phyloP scores from a whole-genome alignment of 2,888 invertebrate genomes.

The Eurois occulta region DNA sequence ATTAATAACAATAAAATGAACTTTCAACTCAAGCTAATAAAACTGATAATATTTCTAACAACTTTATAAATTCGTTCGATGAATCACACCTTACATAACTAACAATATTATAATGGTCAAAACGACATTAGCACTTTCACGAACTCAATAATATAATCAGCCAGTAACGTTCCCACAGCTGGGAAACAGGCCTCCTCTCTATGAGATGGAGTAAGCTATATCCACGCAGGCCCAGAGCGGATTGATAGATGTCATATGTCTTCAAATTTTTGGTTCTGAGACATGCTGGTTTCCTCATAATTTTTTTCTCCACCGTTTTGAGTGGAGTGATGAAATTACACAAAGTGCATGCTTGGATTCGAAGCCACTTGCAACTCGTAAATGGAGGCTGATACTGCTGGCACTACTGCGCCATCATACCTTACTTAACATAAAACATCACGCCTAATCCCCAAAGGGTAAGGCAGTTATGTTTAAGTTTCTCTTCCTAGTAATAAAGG shows the following conservation, averaged over 20 bases:
- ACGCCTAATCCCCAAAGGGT: not conserved
- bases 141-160: conserved; percentile 2
- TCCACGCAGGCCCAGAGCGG: not conserved
- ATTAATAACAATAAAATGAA: conserved; percentile 22
- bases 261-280: not conserved
- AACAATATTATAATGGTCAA: conserved; percentile 23
- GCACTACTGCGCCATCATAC: not conserved
- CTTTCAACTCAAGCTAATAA: conserved; percentile 18
- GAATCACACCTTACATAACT: conserved; percentile 36
- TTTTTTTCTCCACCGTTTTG: not conserved
- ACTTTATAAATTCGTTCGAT: conserved; percentile 21
- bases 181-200: not conserved
- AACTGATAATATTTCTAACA: conserved; percentile 23
- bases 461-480: not conserved
- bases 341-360: not conserved
- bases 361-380: not conserved
- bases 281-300: not conserved
- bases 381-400: not conserved
- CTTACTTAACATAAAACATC: not conserved
- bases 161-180: not conserved
- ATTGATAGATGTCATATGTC: not conserved
- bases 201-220: not conserved
- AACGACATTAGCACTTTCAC: conserved; percentile 59
- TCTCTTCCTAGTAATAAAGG: not conserved
- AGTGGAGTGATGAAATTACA: not conserved